These are phyloP conservation scores for Solen grandis DNA, from an alignment of 1,140 invertebrate species.

Conservation along the genomic window DNA sequence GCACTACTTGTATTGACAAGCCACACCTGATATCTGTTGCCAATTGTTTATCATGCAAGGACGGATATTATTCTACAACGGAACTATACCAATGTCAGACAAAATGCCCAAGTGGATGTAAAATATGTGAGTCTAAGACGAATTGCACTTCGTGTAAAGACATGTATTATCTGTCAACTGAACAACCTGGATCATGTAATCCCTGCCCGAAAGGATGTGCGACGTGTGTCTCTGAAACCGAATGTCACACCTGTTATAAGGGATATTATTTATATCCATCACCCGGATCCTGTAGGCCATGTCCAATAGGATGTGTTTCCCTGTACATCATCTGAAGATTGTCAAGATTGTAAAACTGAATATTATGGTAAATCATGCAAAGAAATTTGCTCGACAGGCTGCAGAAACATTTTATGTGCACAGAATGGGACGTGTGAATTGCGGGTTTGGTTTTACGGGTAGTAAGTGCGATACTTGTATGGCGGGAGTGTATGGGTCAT, in stretches of 20 bases:
- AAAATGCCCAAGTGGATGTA: not conserved
- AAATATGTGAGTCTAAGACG: not conserved
- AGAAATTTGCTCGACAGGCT: not conserved
- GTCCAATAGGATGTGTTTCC: not conserved
- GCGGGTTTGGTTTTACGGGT: not conserved
- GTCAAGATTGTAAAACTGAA: not conserved
- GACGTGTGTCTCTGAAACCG: not conserved
- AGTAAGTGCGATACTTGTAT: not conserved
- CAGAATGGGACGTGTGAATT: not conserved
- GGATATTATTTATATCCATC: not conserved
- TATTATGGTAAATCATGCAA: not conserved
- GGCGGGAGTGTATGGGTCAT: not conserved
- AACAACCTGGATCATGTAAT: not conserved
- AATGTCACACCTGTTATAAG: not conserved
- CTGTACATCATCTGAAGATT: not conserved
- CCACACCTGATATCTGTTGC: not conserved
- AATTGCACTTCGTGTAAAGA: not conserved
- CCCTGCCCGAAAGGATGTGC: not conserved
- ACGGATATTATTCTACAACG: not conserved
- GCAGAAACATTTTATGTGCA: not conserved
- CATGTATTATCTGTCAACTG: not conserved
- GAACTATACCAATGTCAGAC: not conserved
- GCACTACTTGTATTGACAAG: not conserved
- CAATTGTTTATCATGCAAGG: not conserved
- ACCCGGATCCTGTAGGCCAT: not conserved